Base-by-base conservation (phyloP, 2,888 invertebrate species). In the Portevinia maculata region DNA sequence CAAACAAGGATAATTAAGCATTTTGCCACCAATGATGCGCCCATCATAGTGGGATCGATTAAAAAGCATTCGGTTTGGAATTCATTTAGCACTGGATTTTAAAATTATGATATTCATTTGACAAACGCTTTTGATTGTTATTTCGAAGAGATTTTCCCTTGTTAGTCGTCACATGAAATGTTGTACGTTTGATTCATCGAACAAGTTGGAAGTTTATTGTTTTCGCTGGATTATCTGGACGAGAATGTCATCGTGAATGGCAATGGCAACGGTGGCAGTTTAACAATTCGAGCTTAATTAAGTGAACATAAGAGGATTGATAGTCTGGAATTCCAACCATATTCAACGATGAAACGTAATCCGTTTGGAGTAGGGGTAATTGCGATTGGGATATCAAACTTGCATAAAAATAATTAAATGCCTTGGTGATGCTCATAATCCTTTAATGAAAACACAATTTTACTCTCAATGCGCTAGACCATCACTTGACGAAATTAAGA, bases 251-350 rank as follows among this genome's bases (percentile, higher is more conserved):
- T 3, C 5, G 24, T 24, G 5, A 24, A 24, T 37, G 19, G n/a
- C 19, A 21, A 19, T 46, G 46, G 21, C 17, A n/a, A 46, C 9
- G n/a, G 19, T 46, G 46, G 19, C 46, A 46, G 46, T 4, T 21
- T 19, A 46, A 19, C n/a, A 46, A 46, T 46, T 46, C n/a, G n/a
- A 19, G 46, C 17, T n/a, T 46, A 46, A 46, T 46, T 46, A 17
- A 46, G 21, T 46, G 46, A 11, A n/a, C 17, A 21, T 46, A 46
- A 46, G 9, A 9, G 9, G 21, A 46, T 46, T 21, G 46, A 46
- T 46, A 11, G 1, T 6, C 7, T 2, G 37, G 13, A 13, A 37
- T 13, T n/a, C n/a, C 5, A n/a, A 13, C 7, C 13, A 39, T n/a
- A n/a, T 15, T 39, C 24, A 24, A 24, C 5, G 15, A 39, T 13